Evolutionary conservation across 2,888 invertebrate genomes (phyloP).

Genomic region (Pammene aurita): DNA sequence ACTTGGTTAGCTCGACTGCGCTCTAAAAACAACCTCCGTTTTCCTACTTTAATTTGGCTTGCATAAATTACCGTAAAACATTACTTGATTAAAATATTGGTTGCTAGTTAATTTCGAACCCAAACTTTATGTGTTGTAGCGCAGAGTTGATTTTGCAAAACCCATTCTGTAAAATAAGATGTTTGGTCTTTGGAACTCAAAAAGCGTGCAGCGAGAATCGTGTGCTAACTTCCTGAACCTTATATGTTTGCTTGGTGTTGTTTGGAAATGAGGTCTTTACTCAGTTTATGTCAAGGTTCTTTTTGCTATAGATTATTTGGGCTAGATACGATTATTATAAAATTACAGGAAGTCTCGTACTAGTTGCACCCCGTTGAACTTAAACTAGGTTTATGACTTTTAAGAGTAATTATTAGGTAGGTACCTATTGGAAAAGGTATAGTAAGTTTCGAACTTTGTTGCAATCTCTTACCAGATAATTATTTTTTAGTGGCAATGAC

Average conservation of each 20-base stretch:
- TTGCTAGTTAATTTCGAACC: background rate
- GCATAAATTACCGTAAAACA: conserved; percentile 1
- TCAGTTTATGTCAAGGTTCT: background rate
- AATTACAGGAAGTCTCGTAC: no score
- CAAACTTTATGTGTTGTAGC: background rate
- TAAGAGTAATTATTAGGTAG: background rate
- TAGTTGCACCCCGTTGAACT: background rate
- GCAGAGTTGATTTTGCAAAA: background rate
- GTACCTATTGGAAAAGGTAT: background rate
- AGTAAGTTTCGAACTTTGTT: no score
- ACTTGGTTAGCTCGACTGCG: background rate
- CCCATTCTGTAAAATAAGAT: background rate
- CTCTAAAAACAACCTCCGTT: conserved; percentile 1
- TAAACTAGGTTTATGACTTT: background rate
- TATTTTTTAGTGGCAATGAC: no score
- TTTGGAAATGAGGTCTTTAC: background rate
- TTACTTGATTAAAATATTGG: background rate
- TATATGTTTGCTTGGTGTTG: background rate
- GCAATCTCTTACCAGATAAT: no score
- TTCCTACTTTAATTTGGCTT: background rate
- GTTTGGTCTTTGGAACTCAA: background rate
- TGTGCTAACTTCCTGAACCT: background rate
- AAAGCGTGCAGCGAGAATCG: background rate
- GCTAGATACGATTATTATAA: no score
- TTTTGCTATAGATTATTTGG: background rate